Base-by-base conservation (phyloP, 2,113 vertebrate species). In the Coturnix japonica region DNA sequence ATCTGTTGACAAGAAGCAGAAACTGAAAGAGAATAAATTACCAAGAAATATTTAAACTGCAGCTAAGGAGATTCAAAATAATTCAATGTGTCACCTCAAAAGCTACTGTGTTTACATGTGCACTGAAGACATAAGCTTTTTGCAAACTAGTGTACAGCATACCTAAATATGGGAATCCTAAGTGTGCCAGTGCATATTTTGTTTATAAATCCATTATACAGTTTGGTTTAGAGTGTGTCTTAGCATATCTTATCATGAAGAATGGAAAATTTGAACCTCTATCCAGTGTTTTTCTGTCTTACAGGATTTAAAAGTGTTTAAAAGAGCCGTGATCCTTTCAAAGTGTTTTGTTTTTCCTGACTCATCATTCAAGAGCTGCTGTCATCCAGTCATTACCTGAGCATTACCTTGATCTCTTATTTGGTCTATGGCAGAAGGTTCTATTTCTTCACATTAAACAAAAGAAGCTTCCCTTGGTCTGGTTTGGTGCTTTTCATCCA, bases 91-190 rank as follows among this genome's bases (percentile, higher is more conserved):
- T 13, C 30, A 53, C 18, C 3, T 53, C 18, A 41, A 21, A 81
- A 26, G 4, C 8, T 71, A 7, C 11, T 14, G 3, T 28, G 11
- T 30, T 63, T 20, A 26, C 73, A 47, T 53, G 17, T 76, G 4
- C 15, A 66, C 14, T 31, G 66, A 66, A 83, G 23, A 22, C 23
- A 30, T 15, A 37, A 67, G 11, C 1, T 5, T 18, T 6, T 26
- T 71, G 8, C 46, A 10, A 67, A 17, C 14, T 84, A 26, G 33
- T 6, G 4, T 47, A 25, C 0, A 2, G 11, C 33, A n/a, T 9
- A 2, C 44, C 22, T 19, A 20, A 7, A 2, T n/a, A 31, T 30
- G 12, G 23, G 28, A 73, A 5, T 78, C 7, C 31, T 3, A 49
- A 43, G 39, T 11, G 13, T 51, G 13, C 6, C 39, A 59, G 13